phyloP scores from a whole-genome alignment of 2,113 vertebrate genomes.

The Regulus satrapa region DNA sequence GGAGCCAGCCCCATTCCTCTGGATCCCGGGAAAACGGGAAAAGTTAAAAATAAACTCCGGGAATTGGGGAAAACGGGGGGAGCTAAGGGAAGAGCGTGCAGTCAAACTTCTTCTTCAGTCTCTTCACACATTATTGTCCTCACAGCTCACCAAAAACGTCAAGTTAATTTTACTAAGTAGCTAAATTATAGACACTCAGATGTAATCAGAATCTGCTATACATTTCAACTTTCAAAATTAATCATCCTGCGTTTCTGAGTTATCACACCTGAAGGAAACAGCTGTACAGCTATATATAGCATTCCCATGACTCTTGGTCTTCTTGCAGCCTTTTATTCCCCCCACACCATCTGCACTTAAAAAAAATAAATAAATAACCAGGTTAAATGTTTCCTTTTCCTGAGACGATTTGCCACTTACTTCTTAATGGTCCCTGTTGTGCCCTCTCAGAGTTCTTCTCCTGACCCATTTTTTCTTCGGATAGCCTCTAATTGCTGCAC shows the following conservation, averaged over 20 bases:
- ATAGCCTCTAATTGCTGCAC: not conserved
- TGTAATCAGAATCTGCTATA: constrained; percentile 62
- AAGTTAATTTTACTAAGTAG: constrained; percentile 74
- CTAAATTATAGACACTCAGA: constrained; percentile 73
- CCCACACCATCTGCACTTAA: constrained; percentile 1
- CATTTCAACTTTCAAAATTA: constrained; percentile 61
- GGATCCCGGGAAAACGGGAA: not conserved
- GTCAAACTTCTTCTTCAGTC: constrained; percentile 12
- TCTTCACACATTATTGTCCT: constrained; percentile 67
- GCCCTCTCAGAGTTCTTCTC: not conserved
- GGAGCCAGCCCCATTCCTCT: not conserved
- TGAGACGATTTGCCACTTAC: not conserved
- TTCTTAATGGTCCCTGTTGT: not conserved
- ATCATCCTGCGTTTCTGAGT: constrained; percentile 31
- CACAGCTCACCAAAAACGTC: constrained; percentile 43
- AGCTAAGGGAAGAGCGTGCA: not conserved
- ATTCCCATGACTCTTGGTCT: not conserved
- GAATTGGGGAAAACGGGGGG: not conserved
- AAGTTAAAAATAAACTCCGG: constrained; percentile 43
- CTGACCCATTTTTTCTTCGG: not conserved
- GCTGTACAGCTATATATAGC: constrained; percentile 49
- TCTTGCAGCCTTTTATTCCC: not conserved
- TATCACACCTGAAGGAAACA: constrained; percentile 60
- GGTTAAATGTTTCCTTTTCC: not conserved
- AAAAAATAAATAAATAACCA: not conserved